Percentiles rank a stretch among this genome's conserved stretches.
phyloP scores from a whole-genome alignment of 2,797 vertebrate genomes.

The Luscinia luscinia region DNA sequence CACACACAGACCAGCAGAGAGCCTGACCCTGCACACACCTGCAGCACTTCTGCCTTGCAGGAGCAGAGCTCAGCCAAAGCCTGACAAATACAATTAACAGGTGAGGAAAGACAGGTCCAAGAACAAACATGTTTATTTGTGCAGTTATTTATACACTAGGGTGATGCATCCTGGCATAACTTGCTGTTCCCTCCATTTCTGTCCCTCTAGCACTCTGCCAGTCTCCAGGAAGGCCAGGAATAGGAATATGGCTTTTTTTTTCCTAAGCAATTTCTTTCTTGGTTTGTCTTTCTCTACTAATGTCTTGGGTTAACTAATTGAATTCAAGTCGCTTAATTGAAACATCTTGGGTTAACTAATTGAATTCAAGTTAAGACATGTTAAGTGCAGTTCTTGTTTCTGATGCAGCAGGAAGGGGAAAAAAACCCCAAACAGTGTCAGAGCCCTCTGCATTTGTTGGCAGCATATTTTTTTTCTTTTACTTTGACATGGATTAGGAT shows the following conservation, averaged over 20 bases:
- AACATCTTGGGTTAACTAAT: conserved; percentile 70
- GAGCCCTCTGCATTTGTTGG: not conserved
- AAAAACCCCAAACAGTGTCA: not conserved
- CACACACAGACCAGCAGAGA: not conserved
- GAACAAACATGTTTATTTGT: not conserved
- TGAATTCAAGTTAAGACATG: conserved; percentile 57
- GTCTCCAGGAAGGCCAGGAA: not conserved
- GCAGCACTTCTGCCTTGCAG: not conserved
- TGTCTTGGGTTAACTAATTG: conserved; percentile 69
- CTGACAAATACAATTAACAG: not conserved
- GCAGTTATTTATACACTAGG: not conserved
- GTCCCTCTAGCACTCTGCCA: not conserved
- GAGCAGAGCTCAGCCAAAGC: not conserved
- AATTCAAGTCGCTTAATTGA: conserved; percentile 70
- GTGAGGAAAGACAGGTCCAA: not conserved
- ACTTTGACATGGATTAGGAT: conserved; percentile 27
- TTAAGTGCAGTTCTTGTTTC: conserved; percentile 8
- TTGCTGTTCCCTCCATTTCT: not conserved
- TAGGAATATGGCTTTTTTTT: not conserved
- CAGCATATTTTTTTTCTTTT: not conserved
- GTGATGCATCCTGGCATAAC: not conserved
- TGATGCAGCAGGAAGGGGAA: not conserved
- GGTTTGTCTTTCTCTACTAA: conserved; percentile 9
- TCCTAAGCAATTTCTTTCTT: conserved; percentile 27
- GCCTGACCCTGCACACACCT: not conserved